Evolutionary conservation across 2,888 invertebrate genomes (phyloP), one percentile per base, ranked within the genome.

Genomic region (Acronicta leporina): DNA sequence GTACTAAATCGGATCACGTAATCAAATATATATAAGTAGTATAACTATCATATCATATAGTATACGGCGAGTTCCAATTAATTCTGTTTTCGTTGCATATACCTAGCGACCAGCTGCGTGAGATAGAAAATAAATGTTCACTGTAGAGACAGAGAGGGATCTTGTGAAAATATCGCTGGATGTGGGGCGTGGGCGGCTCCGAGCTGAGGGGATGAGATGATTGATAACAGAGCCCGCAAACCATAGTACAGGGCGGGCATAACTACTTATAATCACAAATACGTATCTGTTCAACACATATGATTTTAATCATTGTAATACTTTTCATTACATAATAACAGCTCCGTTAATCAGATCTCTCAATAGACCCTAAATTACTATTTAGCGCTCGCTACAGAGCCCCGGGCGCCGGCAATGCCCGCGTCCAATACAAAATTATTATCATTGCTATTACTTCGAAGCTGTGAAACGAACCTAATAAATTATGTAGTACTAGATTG

Each of bases 111-210:
- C 80, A 81, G 73, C 81, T 81, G 80, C 55, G 71, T 59, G 65
- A 60, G 70, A 73, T 78, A 78, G 75, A 67, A 70, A 75, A 74
- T 76, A 80, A 70, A 56, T 68, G 68, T 55, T 59, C 46, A 35
- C 51, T 61, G 60, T 64, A 63, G 54, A 63, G 71, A 63, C 67
- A 60, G 59, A 76, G n/a, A 71, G 75, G 72, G 67, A 70, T 72
- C 74, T 69, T 65, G 70, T 69, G 75, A 71, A 81, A 81, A 82
- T 81, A 83, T 83, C 76, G 73, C 77, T 46, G 60, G 66, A 63
- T 62, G 60, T 49, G 68, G 57, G 38, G 60, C 52, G 68, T 66
- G 72, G 66, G 56, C 65, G 69, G 53, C 40, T 15, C 60, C 46
- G 49, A 35, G 44, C 50, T 42, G 51, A 65, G 66, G 68, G 73